Percentiles rank a stretch among this genome's conserved stretches.
These are phyloP conservation scores for Hippoglossus hippoglossus DNA, from an alignment of 2,797 vertebrate genomes.

Conservation along the genomic window DNA sequence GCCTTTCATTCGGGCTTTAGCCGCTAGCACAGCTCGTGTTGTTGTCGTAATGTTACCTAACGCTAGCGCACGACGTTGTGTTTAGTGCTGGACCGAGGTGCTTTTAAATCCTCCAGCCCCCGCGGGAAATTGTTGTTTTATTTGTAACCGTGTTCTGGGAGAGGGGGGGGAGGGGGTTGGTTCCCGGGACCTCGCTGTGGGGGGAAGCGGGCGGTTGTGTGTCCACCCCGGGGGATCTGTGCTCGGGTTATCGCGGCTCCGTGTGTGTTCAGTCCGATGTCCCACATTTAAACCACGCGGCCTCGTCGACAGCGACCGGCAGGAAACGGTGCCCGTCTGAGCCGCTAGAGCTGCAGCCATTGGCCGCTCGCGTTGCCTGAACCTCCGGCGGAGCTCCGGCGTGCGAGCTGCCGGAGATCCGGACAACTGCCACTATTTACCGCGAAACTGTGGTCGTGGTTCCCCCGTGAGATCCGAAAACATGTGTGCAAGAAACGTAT, in stretches of 20 bases:
- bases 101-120: conserved; percentile 22
- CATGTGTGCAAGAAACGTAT: neutral
- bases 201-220: no score
- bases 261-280: conserved; percentile 51
- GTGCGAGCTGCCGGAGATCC: neutral
- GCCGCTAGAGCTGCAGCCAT: conserved; percentile 64
- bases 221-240: neutral
- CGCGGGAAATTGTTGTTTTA: neutral
- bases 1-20: conserved; percentile 36
- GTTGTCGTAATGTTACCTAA: conserved; percentile 77
- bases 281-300: conserved; percentile 88
- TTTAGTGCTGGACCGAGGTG: conserved; percentile 45
- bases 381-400: conserved; percentile 20
- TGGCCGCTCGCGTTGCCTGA: conserved; percentile 50
- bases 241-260: conserved; percentile 46
- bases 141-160: no score
- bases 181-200: neutral
- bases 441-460: neutral
- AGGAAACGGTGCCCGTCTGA: conserved; percentile 75
- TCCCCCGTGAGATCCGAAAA: neutral
- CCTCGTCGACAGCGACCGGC: conserved; percentile 73
- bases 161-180: no score
- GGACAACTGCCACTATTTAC: neutral
- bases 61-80: conserved; percentile 63
- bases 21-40: conserved; percentile 65